Percentiles rank a stretch among this genome's conserved stretches.
Evolutionary conservation across 2,113 vertebrate species (phyloP).

Genomic region (Tyto alba): DNA sequence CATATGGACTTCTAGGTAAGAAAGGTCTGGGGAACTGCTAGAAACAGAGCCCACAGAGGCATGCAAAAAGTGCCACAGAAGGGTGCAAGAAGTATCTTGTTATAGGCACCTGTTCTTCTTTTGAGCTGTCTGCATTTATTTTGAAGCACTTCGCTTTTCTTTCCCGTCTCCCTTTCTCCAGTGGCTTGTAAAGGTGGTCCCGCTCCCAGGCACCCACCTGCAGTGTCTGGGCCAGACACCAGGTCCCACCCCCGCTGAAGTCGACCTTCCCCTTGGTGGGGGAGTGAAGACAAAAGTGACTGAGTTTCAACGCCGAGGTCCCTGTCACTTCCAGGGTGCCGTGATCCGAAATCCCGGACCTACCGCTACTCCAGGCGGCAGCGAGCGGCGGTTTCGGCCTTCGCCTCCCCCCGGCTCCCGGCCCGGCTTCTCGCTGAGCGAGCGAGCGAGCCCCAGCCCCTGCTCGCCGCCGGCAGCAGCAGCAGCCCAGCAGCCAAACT

Average conservation of each 20-base stretch:
- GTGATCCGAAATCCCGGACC: neutral
- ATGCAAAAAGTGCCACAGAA: neutral
- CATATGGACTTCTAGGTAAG: neutral
- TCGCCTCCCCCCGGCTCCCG: neutral
- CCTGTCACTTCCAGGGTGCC: neutral
- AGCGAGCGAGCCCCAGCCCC: neutral
- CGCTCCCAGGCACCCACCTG: neutral
- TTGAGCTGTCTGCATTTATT: neutral
- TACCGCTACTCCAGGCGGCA: neutral
- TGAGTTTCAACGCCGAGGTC: neutral
- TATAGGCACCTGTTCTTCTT: neutral
- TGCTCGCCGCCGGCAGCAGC: neutral
- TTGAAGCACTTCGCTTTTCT: neutral
- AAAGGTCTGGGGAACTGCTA: neutral
- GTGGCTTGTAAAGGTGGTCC: neutral
- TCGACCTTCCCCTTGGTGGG: neutral
- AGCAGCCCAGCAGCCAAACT: neutral
- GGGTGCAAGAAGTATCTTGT: neutral
- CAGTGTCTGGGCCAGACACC: neutral
- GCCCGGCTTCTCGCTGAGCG: fast-evolving
- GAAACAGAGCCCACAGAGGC: neutral
- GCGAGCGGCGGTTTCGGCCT: neutral
- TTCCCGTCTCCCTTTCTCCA: neutral
- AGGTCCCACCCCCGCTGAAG: neutral
- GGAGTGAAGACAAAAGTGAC: neutral